phyloP scores from a whole-genome alignment of 2,797 vertebrate species.

The Micrastur ruficollis region DNA sequence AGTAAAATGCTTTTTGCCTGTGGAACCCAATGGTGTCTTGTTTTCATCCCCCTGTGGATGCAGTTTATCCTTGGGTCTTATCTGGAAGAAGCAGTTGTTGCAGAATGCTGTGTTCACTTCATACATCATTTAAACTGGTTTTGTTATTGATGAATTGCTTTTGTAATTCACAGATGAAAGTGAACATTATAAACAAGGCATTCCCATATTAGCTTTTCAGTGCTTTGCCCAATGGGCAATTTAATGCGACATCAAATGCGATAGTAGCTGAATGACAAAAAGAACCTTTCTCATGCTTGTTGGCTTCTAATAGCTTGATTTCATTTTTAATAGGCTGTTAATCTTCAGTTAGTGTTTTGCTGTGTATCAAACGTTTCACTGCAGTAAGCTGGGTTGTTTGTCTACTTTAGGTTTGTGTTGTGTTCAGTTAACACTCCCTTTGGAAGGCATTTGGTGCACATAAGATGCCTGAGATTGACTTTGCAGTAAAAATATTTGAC shows the following conservation, averaged over 20 bases:
- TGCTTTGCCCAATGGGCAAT: constrained; percentile 56
- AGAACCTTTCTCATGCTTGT: constrained; percentile 23
- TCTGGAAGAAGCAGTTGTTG: constrained; percentile 64
- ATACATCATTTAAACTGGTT: constrained; percentile 63
- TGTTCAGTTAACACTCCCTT: constrained; percentile 46
- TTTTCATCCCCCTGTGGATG: constrained; percentile 41
- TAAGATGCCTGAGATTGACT: constrained; percentile 54
- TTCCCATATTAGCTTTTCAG: constrained; percentile 40
- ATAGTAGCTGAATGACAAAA: constrained; percentile 52
- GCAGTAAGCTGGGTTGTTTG: constrained; percentile 36
- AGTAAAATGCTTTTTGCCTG: constrained; percentile 34
- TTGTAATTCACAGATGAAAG: constrained; percentile 64
- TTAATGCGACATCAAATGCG: constrained; percentile 57
- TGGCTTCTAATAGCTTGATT: constrained; percentile 59
- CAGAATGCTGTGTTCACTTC: constrained; percentile 42
- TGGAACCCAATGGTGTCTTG: constrained; percentile 13
- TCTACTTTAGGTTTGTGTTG: constrained; percentile 42
- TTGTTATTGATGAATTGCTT: constrained; percentile 68
- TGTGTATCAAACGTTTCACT: constrained; percentile 42
- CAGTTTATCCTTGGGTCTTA: constrained; percentile 62
- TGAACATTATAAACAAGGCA: constrained; percentile 60
- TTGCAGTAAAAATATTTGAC: constrained; percentile 54
- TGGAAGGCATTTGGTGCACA: constrained; percentile 31
- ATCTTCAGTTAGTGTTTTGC: constrained; percentile 55
- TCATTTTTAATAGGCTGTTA: constrained; percentile 65